Base-by-base conservation (phyloP, 1,140 invertebrate genomes). In the Leptinotarsa lineolata region DNA sequence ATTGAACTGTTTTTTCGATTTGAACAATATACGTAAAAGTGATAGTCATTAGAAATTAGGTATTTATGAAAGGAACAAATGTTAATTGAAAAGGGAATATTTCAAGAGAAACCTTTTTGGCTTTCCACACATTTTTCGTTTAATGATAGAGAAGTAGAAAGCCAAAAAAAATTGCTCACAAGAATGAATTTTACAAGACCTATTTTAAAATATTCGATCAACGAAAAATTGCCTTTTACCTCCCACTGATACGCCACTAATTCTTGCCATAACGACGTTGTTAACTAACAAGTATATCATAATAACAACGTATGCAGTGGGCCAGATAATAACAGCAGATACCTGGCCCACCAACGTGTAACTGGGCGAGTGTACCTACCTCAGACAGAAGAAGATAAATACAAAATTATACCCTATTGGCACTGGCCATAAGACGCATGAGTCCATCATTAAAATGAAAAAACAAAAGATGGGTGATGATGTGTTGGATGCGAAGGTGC, bases 401-500 rank as follows among this genome's bases (percentile, higher is more conserved):
- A 80, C 79, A 80, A 83, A 83, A 83, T 83, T 83, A 83, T 81
- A 83, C 80, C 78, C 78, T 83, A 83, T 83, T 78, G 79, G 79
- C 75, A 78, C 77, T 70, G 58, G 73, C 76, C 77, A 79, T 81
- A 82, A 81, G 78, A 76, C 24, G 46, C 54, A 39, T 22, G 68
- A 65, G 46, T 45, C 18, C 72, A 67, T 78, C 77, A 78, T 81
- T 81, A 81, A 76, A 73, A 69, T 70, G 75, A 77, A 78, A 76
- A 77, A 73, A 68, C 69, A 21, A 76, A 72, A 64, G 46, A 18
- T 71, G 70, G 73, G 70, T 68, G 70, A 76, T 75, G 73, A 74
- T 79, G 76, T 78, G 75, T 78, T 79, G 77, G 76, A 77, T 73
- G 74, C 39, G 63, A 79, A 79, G 72, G 74, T 79, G 75, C 76